Percentiles rank a stretch among this genome's conserved stretches.
Conservation (phyloP, 2,888 invertebrate genomes). For the Hirtodrosophila trivittata region DNA sequence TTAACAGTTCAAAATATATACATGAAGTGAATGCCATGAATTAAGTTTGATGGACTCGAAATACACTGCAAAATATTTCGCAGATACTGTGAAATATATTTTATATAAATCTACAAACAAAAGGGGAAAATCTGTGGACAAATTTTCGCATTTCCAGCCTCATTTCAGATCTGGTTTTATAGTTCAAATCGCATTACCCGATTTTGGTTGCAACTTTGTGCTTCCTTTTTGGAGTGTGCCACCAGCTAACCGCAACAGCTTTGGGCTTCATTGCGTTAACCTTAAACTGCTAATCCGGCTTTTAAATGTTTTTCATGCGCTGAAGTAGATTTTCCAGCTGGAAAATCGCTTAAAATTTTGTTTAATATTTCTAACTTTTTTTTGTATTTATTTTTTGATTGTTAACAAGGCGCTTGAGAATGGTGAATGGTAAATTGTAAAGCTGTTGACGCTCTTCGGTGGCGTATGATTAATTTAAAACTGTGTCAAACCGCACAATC, state of each 20-base stretch:
- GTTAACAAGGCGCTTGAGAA: constrained; percentile 42
- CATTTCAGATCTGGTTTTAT: no score
- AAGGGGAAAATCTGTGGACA: no score
- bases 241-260: no score
- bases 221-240: no score
- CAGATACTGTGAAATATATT: no score
- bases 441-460: constrained; percentile 50
- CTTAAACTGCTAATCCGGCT: constrained; percentile 23
- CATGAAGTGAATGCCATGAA: constrained; percentile 1
- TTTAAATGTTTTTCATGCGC: constrained; percentile 19
- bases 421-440: constrained; percentile 47
- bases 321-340: constrained; percentile 32
- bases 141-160: no score
- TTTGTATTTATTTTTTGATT: constrained; percentile 39
- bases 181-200: no score
- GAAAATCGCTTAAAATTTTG: constrained; percentile 21
- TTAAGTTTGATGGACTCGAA: constrained; percentile 8
- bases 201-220: no score
- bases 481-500: constrained; percentile 72
- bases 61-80: constrained; percentile 5
- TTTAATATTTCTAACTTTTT: constrained; percentile 48
- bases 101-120: no score
- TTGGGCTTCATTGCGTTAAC: no score
- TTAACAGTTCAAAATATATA: constrained; percentile 28
- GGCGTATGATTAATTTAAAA: constrained; percentile 80